Percentiles rank a stretch among this genome's conserved stretches.
Conservation (phyloP, 2,888 invertebrate species). For the Euclidia mi region DNA sequence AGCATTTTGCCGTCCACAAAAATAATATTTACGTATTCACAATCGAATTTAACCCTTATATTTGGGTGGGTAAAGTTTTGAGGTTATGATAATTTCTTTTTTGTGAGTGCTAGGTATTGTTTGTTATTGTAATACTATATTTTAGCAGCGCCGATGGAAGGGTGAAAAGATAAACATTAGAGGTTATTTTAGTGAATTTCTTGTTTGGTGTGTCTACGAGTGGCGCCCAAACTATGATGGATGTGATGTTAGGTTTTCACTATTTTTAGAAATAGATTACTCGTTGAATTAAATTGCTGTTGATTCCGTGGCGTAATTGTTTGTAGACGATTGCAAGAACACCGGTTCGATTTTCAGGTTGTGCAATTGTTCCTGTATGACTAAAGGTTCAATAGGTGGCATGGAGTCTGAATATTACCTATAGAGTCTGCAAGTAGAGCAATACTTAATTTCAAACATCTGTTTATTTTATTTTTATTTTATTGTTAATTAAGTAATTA, state of each 20-base stretch:
- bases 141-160: slow-evolving; percentile 86
- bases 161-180: slow-evolving; percentile 88
- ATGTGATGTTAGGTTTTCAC: slow-evolving; percentile 75
- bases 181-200: slow-evolving; percentile 88
- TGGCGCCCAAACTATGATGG: slow-evolving; percentile 85
- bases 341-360: too few species aligned
- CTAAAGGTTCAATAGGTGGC: too few species aligned
- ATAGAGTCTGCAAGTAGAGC: too few species aligned
- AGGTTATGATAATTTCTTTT: slow-evolving; percentile 28
- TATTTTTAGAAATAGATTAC: slow-evolving; percentile 29
- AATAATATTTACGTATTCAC: slow-evolving; percentile 59
- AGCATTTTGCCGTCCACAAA: slow-evolving; percentile 66
- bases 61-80: slow-evolving; percentile 25
- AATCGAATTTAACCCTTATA: slow-evolving; percentile 66
- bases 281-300: background rate
- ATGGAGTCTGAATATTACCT: too few species aligned
- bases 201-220: slow-evolving; percentile 83
- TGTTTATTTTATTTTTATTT: too few species aligned
- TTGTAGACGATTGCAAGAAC: too few species aligned
- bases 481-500: too few species aligned
- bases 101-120: slow-evolving; percentile 51
- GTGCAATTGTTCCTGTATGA: too few species aligned
- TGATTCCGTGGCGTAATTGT: too few species aligned
- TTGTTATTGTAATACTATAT: slow-evolving; percentile 88
- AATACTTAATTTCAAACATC: too few species aligned